phyloP scores from a whole-genome alignment of 2,113 vertebrate genomes.

The Anarrhichthys ocellatus region DNA sequence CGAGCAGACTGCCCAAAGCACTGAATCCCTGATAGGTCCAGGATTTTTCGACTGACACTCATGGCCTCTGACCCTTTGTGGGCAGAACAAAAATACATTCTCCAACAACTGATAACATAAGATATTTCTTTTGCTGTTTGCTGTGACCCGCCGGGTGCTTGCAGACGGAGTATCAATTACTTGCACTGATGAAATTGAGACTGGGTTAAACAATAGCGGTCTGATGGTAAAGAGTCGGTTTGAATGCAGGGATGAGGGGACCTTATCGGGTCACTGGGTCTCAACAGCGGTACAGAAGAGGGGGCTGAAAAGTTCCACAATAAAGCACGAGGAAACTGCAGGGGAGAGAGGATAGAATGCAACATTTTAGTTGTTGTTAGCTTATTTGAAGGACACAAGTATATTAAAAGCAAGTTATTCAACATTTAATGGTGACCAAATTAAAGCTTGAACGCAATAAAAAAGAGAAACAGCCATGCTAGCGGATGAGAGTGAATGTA shows the following conservation, averaged over 20 bases:
- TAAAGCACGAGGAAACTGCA: not conserved
- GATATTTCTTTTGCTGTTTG: constrained; percentile 26
- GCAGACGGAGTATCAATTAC: constrained; percentile 39
- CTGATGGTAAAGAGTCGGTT: constrained; percentile 19
- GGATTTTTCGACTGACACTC: not conserved
- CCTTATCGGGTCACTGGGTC: constrained; percentile 32
- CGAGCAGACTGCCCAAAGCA: not conserved
- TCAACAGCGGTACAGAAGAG: not conserved
- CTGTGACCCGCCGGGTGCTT: not conserved
- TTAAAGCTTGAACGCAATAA: not conserved
- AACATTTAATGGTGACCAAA: not conserved
- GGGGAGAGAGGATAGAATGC: not conserved
- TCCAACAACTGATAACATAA: not conserved
- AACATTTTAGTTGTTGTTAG: not conserved
- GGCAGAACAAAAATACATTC: not conserved
- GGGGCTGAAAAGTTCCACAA: constrained; percentile 9
- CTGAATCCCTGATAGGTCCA: not conserved
- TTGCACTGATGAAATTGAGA: constrained; percentile 44
- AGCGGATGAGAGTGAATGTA: not conserved
- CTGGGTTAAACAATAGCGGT: constrained; percentile 32
- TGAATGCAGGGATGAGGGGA: constrained; percentile 20
- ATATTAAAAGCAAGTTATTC: not conserved
- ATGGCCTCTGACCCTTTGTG: not conserved
- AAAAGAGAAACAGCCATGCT: not conserved
- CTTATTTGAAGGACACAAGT: not conserved